Percentiles rank a stretch among this genome's conserved stretches.
Evolutionary conservation across 2,797 vertebrate species (phyloP).

Genomic region (Pseudochirops corinnae): DNA sequence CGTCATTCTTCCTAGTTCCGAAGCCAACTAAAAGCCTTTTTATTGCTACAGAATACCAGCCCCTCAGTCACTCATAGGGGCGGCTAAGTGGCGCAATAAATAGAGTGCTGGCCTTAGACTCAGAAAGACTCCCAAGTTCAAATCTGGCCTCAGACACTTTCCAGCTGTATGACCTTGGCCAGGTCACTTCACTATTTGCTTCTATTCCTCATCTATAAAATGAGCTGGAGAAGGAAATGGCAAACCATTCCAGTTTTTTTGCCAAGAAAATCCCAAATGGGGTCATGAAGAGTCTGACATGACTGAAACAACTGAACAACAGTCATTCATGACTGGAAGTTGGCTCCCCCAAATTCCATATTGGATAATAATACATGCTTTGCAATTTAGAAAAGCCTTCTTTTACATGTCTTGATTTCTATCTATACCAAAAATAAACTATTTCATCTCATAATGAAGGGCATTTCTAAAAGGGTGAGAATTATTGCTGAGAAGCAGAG

Average conservation of each 20-base stretch:
- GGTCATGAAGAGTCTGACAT: too few relatives aligned
- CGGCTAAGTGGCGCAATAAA: too few relatives aligned
- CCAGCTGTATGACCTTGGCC: background rate
- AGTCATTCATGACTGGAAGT: background rate
- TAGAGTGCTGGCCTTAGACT: too few relatives aligned
- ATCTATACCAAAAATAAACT: background rate
- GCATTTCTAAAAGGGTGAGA: background rate
- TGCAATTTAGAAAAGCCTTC: background rate
- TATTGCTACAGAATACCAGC: too few relatives aligned
- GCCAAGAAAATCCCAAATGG: too few relatives aligned
- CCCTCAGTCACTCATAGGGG: background rate
- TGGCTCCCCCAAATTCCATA: background rate
- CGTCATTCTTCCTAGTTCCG: background rate
- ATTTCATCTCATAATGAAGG: background rate
- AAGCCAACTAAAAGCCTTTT: background rate
- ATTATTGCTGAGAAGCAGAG: background rate
- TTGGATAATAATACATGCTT: background rate
- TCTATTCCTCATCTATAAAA: rapidly evolving
- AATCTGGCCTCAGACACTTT: background rate
- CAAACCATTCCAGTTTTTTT: too few relatives aligned
- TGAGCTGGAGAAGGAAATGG: too few relatives aligned
- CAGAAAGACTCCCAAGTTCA: background rate
- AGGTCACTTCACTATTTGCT: background rate
- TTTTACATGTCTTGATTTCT: background rate
- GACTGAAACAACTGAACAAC: too few relatives aligned